phyloP scores from a whole-genome alignment of 2,888 invertebrate species.

The Ophonus ardosiacus region DNA sequence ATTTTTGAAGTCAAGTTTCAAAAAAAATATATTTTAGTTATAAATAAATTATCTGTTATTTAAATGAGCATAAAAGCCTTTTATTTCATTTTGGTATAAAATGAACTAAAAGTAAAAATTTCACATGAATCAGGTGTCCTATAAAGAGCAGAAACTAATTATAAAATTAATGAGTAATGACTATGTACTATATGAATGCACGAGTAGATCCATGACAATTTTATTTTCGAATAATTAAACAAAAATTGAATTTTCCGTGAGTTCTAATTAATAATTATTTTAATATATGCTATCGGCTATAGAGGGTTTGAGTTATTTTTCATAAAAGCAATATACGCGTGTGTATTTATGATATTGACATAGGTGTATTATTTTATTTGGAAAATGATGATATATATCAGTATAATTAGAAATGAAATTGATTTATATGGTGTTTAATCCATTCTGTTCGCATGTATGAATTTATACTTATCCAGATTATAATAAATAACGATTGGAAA shows the following conservation, averaged over 20 bases:
- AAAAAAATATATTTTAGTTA: too few relatives aligned
- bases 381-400: constrained; percentile 13
- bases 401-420: constrained; percentile 35
- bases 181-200: too few relatives aligned
- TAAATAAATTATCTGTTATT: too few relatives aligned
- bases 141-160: too few relatives aligned
- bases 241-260: neutral
- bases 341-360: neutral
- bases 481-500: constrained; percentile 32
- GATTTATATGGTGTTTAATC: constrained; percentile 48
- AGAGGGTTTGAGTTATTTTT: neutral
- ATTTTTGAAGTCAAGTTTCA: too few relatives aligned
- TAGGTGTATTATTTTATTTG: constrained; percentile 21
- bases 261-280: neutral
- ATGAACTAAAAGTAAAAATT: too few relatives aligned
- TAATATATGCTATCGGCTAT: neutral
- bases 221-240: neutral
- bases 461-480: constrained; percentile 33
- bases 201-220: neutral
- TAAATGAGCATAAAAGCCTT: too few relatives aligned
- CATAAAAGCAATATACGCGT: neutral
- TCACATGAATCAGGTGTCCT: too few relatives aligned
- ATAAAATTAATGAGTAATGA: neutral
- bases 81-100: too few relatives aligned
- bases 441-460: constrained; percentile 13